These are phyloP conservation scores for Macropis europaea DNA, from an alignment of 2,888 invertebrate species.

Conservation along the genomic window DNA sequence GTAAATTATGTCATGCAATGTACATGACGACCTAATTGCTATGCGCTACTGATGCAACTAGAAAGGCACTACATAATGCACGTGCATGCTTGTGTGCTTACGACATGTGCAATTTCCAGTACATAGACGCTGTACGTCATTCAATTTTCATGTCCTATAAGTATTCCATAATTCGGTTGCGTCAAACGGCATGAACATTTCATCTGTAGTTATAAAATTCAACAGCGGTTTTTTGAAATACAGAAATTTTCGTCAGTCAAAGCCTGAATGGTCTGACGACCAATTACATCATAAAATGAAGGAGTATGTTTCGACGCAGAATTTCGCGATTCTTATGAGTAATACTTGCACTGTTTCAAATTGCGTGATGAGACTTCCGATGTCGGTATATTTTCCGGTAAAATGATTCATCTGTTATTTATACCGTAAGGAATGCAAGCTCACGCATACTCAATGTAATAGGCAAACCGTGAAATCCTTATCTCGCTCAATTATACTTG, in stretches of 20 bases:
- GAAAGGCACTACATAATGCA: conserved; percentile 11
- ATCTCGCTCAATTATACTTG: neutral
- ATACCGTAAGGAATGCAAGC: neutral
- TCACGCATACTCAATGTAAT: conserved; percentile 14
- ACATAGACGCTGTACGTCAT: neutral
- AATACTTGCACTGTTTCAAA: neutral
- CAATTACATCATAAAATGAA: neutral
- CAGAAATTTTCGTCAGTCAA: neutral
- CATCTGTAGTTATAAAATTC: neutral
- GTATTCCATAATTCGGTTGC: neutral
- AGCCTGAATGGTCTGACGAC: neutral
- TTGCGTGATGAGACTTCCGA: neutral
- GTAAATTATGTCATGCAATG: conserved; percentile 28
- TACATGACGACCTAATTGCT: conserved; percentile 34
- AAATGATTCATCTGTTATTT: conserved; percentile 39
- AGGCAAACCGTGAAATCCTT: neutral
- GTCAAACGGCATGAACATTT: neutral
- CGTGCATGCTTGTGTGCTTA: neutral
- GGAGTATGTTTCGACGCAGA: conserved; percentile 8
- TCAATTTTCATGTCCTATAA: neutral
- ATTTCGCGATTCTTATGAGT: conserved; percentile 14
- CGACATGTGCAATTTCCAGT: conserved; percentile 2
- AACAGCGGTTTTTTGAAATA: too few relatives aligned
- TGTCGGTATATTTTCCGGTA: conserved; percentile 4
- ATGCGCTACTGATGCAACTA: conserved; percentile 26